Conservation (phyloP, 2,113 vertebrate genomes). For the Rhinolophus ferrumequinum region DNA sequence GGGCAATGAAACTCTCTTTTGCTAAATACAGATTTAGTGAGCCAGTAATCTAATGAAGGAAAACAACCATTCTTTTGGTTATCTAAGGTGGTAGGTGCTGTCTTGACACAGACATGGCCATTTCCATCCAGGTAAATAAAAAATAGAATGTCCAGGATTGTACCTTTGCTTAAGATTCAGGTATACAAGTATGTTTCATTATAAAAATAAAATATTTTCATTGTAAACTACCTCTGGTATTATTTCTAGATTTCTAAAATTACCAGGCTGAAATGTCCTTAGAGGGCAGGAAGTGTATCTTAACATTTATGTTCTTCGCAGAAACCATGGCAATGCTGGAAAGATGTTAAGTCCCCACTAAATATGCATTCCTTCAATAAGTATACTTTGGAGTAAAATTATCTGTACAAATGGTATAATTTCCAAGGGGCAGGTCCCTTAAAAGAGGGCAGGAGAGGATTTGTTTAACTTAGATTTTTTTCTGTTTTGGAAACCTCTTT, state of each 20-base stretch:
- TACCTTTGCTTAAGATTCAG: constrained; percentile 45
- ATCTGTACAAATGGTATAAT: background rate
- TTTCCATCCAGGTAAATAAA: constrained; percentile 47
- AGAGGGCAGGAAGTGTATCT: background rate
- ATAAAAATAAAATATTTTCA: constrained; percentile 14
- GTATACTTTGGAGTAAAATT: background rate
- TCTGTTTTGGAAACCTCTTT: constrained; percentile 54
- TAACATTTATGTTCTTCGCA: constrained; percentile 7
- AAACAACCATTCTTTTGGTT: background rate
- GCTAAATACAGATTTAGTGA: background rate
- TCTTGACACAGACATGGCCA: background rate
- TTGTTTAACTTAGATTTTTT: background rate
- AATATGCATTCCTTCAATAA: background rate
- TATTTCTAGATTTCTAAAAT: constrained; percentile 57
- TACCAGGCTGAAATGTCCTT: background rate
- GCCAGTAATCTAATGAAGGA: constrained; percentile 1
- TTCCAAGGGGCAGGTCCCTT: background rate
- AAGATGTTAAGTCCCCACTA: background rate
- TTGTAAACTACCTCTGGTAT: constrained; percentile 32
- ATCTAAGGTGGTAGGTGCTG: background rate
- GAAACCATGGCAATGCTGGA: background rate
- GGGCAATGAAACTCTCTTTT: background rate
- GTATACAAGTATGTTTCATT: background rate
- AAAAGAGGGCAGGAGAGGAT: background rate
- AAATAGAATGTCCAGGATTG: background rate